Evolutionary conservation across 2,888 invertebrate species (phyloP).

Genomic region (Bruchidius siliquastri): DNA sequence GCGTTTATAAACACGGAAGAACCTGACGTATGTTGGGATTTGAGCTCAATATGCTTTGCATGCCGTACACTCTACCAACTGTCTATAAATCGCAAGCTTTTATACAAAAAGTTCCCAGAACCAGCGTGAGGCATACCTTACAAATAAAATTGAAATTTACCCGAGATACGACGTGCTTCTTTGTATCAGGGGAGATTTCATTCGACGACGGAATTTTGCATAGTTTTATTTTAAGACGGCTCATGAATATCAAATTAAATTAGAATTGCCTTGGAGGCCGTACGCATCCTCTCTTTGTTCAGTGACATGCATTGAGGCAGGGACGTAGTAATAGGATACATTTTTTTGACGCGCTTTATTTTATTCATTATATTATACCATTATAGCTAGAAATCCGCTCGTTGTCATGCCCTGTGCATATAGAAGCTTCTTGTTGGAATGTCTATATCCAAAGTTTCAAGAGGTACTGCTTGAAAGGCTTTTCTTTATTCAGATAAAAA

Average conservation of each 20-base stretch:
- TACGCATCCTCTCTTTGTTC: neutral
- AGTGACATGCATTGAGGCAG: neutral
- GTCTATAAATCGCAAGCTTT: neutral
- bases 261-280: neutral
- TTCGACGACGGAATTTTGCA: neutral
- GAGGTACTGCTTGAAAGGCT: too few relatives aligned
- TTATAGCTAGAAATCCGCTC: too few relatives aligned
- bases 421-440: too few relatives aligned
- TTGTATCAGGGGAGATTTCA: neutral
- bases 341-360: too few relatives aligned
- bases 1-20: too few relatives aligned
- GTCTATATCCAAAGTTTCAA: too few relatives aligned
- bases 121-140: neutral
- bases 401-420: too few relatives aligned
- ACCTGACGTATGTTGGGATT: too few relatives aligned
- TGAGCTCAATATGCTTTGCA: too few relatives aligned
- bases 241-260: neutral
- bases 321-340: neutral
- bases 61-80: too few relatives aligned
- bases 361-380: too few relatives aligned
- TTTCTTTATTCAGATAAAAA: too few relatives aligned
- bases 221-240: neutral
- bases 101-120: neutral
- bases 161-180: neutral
- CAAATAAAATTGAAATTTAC: neutral